Conservation (phyloP, 2,113 vertebrate species). For the Bothrops jararaca region DNA sequence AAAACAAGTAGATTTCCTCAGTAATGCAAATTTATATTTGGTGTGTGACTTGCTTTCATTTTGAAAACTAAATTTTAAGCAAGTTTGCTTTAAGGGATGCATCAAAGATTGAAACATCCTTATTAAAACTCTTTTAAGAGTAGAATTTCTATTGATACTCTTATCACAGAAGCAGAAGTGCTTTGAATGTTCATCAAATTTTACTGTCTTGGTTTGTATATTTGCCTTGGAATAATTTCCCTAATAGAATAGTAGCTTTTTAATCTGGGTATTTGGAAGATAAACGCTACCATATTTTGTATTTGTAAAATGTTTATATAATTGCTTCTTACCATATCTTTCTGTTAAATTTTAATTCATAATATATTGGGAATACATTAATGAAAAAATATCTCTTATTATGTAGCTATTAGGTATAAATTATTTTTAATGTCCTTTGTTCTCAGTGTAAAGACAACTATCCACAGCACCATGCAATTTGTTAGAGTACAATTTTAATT, state of each 20-base stretch:
- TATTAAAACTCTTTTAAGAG: constrained; percentile 6
- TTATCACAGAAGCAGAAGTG: neutral
- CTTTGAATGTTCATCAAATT: constrained; percentile 40
- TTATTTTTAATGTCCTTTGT: neutral
- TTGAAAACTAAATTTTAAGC: constrained; percentile 26
- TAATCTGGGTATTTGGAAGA: neutral
- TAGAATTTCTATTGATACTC: constrained; percentile 8
- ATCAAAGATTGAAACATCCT: neutral
- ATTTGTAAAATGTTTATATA: constrained; percentile 5
- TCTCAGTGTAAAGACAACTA: constrained; percentile 5
- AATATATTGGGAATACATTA: neutral
- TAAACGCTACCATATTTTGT: neutral
- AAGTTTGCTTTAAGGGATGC: constrained; percentile 16
- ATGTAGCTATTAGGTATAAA: neutral
- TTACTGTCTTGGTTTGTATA: constrained; percentile 30
- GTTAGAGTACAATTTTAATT: neutral
- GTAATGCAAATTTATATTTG: neutral
- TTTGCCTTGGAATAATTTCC: constrained; percentile 26
- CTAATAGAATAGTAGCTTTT: constrained; percentile 37
- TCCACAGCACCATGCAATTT: neutral
- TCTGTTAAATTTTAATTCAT: constrained; percentile 18
- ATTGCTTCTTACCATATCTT: neutral
- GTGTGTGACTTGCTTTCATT: neutral
- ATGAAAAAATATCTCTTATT: neutral
- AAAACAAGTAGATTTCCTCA: neutral